These are phyloP conservation scores for Malacoctenus gilli DNA, from an alignment of 2,797 vertebrate genomes.

Conservation along the genomic window DNA sequence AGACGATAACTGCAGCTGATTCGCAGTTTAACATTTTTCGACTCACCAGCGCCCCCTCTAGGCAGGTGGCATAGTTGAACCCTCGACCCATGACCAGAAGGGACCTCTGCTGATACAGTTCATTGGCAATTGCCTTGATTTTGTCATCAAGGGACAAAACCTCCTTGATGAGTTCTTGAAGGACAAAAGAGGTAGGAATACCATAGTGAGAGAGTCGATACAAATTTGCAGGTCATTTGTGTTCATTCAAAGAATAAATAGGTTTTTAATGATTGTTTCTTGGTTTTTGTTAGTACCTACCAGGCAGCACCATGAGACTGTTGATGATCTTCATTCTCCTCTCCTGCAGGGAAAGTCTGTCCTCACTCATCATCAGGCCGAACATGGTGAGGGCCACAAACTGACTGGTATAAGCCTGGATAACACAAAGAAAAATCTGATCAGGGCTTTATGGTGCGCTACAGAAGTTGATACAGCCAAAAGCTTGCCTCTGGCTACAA, in stretches of 20 bases:
- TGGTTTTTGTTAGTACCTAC: slow-evolving; percentile 69
- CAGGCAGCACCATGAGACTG: slow-evolving; percentile 85
- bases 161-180: slow-evolving; percentile 89
- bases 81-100: slow-evolving; percentile 96
- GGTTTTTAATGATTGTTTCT: slow-evolving; percentile 1
- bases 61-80: slow-evolving; percentile 94
- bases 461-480: no score
- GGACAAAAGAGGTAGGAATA: not conserved
- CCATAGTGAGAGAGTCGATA: no score
- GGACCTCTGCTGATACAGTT: slow-evolving; percentile 90
- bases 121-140: slow-evolving; percentile 89
- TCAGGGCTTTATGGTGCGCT: no score
- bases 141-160: slow-evolving; percentile 89
- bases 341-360: slow-evolving; percentile 90
- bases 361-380: slow-evolving; percentile 93
- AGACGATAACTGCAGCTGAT: not conserved
- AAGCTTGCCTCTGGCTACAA: no score
- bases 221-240: no score
- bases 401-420: slow-evolving; percentile 95
- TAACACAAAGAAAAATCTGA: slow-evolving; percentile 37
- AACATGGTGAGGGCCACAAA: slow-evolving; percentile 95
- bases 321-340: slow-evolving; percentile 91
- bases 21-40: not conserved
- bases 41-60: slow-evolving; percentile 96
- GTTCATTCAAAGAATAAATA: no score